A percentile compares a stretch with the other conserved stretches of the same genome.
Conservation (phyloP, 2,797 vertebrate species). For the Sebastes diploproa region DNA sequence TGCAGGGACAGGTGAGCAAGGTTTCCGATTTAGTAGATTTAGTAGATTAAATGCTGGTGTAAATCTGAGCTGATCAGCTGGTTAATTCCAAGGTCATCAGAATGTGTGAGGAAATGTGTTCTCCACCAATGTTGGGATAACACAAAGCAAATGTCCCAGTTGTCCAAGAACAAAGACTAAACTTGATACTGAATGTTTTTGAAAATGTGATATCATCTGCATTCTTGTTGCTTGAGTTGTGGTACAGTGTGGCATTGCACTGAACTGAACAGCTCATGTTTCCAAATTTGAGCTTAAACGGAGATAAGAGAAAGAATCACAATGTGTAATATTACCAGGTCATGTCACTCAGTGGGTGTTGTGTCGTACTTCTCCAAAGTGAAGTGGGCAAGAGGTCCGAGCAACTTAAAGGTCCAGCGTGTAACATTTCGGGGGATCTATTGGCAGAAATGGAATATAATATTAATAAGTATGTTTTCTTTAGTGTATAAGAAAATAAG, state of each 20-base stretch:
- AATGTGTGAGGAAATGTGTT: conserved; percentile 26
- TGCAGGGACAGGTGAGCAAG: conserved; percentile 2
- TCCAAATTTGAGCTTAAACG: not conserved
- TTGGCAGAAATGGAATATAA: too few species aligned
- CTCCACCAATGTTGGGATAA: not conserved
- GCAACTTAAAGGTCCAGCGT: not conserved
- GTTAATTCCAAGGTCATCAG: conserved; percentile 42
- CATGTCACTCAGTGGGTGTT: not conserved
- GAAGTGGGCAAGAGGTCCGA: not conserved
- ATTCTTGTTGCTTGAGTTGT: conserved; percentile 5
- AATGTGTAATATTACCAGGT: not conserved
- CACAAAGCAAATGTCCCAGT: not conserved
- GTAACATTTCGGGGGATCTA: too few species aligned
- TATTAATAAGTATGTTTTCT: too few species aligned
- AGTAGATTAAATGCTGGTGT: conserved; percentile 36
- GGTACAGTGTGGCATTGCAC: not conserved
- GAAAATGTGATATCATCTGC: not conserved
- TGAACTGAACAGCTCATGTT: not conserved
- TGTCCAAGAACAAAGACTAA: conserved; percentile 2
- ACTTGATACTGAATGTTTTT: not conserved
- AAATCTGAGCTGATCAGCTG: conserved; percentile 47
- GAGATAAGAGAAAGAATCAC: not conserved
- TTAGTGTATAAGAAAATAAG: too few species aligned
- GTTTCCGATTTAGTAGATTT: conserved; percentile 28
- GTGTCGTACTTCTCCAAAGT: not conserved